Evolutionary conservation across 2,888 invertebrate species (phyloP).

Genomic region (Hymenopus coronatus): DNA sequence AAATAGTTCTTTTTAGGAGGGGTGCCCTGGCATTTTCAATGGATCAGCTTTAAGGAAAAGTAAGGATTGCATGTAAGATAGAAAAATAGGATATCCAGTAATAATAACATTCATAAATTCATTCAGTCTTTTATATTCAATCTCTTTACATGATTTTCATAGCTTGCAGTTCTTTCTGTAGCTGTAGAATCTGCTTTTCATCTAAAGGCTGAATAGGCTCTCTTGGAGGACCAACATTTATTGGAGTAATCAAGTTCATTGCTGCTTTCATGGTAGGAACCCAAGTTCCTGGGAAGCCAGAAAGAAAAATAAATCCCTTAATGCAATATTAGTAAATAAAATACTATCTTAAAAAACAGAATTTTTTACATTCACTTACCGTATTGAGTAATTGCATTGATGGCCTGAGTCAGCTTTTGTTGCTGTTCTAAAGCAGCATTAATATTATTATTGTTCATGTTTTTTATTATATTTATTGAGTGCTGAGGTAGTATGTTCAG

Average conservation of each 20-base stretch:
- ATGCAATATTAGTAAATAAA: conserved; percentile 1
- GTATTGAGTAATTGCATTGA: conserved; percentile 54
- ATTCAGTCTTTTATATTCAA: not conserved
- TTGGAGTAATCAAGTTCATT: conserved; percentile 59
- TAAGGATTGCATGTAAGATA: not conserved
- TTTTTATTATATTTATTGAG: conserved; percentile 56
- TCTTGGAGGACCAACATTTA: conserved; percentile 62
- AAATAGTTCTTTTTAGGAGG: too few species aligned
- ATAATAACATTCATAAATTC: not conserved
- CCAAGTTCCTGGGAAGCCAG: conserved; percentile 56
- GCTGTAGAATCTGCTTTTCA: conserved; percentile 41
- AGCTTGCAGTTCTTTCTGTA: conserved; percentile 41
- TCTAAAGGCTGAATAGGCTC: conserved; percentile 55
- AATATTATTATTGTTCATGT: conserved; percentile 51
- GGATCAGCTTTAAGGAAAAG: too few species aligned
- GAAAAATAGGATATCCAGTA: not conserved
- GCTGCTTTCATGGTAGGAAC: conserved; percentile 68
- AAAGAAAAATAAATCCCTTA: conserved; percentile 25
- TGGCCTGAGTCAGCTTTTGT: conserved; percentile 51
- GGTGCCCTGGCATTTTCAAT: too few species aligned
- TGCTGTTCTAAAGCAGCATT: conserved; percentile 54
- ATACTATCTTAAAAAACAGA: not conserved
- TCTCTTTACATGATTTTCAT: conserved; percentile 16
- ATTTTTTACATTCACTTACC: conserved; percentile 45
- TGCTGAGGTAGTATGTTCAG: conserved; percentile 64